These are phyloP conservation scores for Barnardius zonarius DNA, from an alignment of 2,113 vertebrate genomes.

Conservation along the genomic window DNA sequence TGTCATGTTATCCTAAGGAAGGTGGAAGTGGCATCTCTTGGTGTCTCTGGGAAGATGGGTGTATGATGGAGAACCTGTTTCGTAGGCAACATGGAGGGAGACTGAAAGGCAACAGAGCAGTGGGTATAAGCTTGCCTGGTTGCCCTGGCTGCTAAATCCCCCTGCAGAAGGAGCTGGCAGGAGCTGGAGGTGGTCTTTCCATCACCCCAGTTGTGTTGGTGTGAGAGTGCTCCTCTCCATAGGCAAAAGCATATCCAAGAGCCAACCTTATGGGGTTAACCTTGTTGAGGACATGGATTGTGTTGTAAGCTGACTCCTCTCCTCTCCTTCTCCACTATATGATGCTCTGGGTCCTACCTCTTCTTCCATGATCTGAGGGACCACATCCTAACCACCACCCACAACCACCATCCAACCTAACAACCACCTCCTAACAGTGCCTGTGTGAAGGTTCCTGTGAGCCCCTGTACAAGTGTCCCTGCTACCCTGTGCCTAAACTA, in stretches of 20 bases:
- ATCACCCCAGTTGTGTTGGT: not conserved
- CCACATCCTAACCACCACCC: not conserved
- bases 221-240: not conserved
- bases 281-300: not conserved
- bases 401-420: too few species aligned
- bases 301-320: not conserved
- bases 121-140: not conserved
- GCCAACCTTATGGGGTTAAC: not conserved
- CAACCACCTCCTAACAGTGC: not conserved
- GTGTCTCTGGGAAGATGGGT: not conserved
- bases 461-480: not conserved
- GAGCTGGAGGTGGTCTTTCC: not conserved
- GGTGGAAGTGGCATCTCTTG: not conserved
- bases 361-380: not conserved
- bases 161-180: not conserved
- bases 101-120: not conserved
- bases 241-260: not conserved
- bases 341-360: not conserved
- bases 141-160: not conserved
- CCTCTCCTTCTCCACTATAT: not conserved
- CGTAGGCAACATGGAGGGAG: not conserved
- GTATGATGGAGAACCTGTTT: rapidly evolving
- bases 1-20: not conserved
- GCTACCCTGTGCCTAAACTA: not conserved
- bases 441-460: not conserved